Base-by-base conservation (phyloP, 2,888 invertebrate genomes). In the Cheilosia vernalis region DNA sequence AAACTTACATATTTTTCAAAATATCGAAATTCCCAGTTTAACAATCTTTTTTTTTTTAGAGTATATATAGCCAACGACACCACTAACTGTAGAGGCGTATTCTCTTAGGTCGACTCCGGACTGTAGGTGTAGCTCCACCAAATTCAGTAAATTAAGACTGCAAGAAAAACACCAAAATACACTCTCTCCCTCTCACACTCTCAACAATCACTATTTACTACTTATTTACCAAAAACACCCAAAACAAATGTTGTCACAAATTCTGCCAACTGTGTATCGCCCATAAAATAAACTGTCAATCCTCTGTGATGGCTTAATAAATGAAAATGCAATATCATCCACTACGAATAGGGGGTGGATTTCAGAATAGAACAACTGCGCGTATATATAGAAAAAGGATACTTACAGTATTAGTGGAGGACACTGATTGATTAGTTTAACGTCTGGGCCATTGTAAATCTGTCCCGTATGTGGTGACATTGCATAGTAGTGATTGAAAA, bases 351-450 rank as follows among this genome's bases (percentile, higher is more conserved):
- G 7, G 5, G 3, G 24, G 9, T 7, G 5, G 9, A n/a, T 44
- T 47, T 72, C 64, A 66, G 72, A 79, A 27, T 33, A 72, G 40
- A 56, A 58, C 51, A 63, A 58, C 51, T 19, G 19, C n/a, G 13
- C 10, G 6, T 24, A 4, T n/a, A n/a, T 21, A 7, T 24, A 24
- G 40, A 10, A n/a, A 30, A 27, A 44, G 64, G 66, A 53, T 42
- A 1, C 56, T 30, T 37, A 15, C 4, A 73, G 21, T 74, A 61
- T 47, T 74, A 66, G 40, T 15, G 58, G 51, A 72, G 70, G 64
- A 77, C 60, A 72, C 27, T 82, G 82, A 77, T 77, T 70, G 77
- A 77, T 82, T 77, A 66, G 82, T 70, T 58, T 77, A 69, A 19
- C 51, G 44, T 33, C 33, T 44, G n/a, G 7, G 17, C 33, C 42